These are phyloP conservation scores for Gibbula magus DNA, from an alignment of 2,888 invertebrate genomes.

Conservation along the genomic window DNA sequence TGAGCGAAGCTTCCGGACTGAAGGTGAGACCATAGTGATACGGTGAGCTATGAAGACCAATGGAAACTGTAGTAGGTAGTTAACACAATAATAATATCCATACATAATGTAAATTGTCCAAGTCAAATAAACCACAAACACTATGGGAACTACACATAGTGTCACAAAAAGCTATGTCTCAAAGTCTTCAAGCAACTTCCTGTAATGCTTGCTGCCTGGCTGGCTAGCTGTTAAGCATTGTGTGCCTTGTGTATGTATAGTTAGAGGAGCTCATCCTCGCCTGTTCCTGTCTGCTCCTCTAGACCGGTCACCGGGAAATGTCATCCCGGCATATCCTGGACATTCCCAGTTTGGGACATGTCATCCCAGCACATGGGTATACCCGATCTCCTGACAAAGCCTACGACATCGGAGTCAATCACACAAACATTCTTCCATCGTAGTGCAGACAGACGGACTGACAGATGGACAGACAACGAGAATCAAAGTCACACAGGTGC, in stretches of 20 bases:
- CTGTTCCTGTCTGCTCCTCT: no score
- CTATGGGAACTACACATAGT: slow-evolving; percentile 18
- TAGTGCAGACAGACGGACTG: no score
- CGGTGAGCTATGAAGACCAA: slow-evolving; percentile 7
- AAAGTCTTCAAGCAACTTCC: neutral
- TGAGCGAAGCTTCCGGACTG: slow-evolving; percentile 25
- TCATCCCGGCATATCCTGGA: no score
- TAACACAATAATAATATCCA: slow-evolving; percentile 18
- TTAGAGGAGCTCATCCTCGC: neutral
- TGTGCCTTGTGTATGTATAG: neutral
- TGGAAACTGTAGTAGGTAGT: slow-evolving; percentile 19
- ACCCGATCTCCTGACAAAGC: no score
- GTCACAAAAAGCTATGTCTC: neutral
- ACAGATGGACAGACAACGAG: no score
- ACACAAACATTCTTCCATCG: no score
- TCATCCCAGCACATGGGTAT: no score
- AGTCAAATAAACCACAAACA: slow-evolving; percentile 20
- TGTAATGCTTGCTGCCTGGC: neutral
- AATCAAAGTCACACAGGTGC: no score
- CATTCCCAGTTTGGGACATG: no score
- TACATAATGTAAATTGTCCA: slow-evolving; percentile 12
- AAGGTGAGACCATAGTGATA: neutral
- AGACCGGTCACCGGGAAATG: no score
- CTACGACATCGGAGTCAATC: no score
- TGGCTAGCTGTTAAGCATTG: neutral